Base-by-base conservation (phyloP, 2,113 vertebrate genomes). In the Amia ocellicauda region DNA sequence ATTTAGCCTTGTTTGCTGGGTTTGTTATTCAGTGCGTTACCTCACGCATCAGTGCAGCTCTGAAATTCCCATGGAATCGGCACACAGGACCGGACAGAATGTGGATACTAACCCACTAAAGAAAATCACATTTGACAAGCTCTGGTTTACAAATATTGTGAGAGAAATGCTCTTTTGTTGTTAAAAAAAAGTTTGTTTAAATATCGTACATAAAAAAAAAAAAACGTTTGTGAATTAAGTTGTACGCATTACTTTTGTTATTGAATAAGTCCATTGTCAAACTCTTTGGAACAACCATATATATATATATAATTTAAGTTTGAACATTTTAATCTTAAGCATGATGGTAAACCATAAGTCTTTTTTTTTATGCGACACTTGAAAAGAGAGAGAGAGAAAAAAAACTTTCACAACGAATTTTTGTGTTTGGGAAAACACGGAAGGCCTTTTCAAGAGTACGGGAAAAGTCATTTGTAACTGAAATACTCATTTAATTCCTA, bases 401-500 rank as follows among this genome's bases (percentile, higher is more conserved):
- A n/a, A n/a, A n/a, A n/a, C 31, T 36, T 36, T 74, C 58, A 41
- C 57, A 63, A n/a, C n/a, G 78, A 80, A 74, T 64, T 77, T 50
- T 69, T 68, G 74, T 71, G 73, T 71, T 77, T 71, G 60, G 62
- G 58, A 62, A 77, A 57, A 69, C 76, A 76, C 66, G 70, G 69
- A 73, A 63, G 72, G 54, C 19, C 75, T 78, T 70, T 81, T 69
- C 72, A 69, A 29, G 2, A 23, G 61, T 45, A 22, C 73, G 76
- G 76, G 78, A 74, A 74, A 73, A 68, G 81, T 82, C 53, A 82
- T 85, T 87, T 86, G 77, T 78, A 79, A 82, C 75, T 88, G 82
- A 92, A 94, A 94, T 97, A 94, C 92, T 93, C 91, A 92, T 98
- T 95, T 98, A 95, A 97, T 95, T 91, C 94, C 88, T 92, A 94